Conservation (phyloP, 1,140 invertebrate genomes). For the Tenebrio molitor region DNA sequence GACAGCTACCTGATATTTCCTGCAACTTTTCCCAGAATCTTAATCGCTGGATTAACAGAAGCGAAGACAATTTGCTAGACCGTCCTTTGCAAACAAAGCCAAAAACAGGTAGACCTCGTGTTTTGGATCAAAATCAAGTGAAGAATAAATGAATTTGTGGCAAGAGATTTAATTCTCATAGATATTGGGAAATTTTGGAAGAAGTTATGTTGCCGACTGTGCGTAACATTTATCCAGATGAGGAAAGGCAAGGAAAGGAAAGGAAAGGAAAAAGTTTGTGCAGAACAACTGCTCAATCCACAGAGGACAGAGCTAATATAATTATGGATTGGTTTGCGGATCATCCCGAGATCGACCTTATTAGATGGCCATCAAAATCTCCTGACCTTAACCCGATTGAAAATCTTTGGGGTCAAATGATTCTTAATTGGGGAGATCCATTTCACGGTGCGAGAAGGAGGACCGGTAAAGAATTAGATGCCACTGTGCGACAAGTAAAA, state of each 20-base stretch:
- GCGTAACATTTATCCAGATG: background rate
- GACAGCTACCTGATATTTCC: no score
- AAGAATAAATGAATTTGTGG: background rate
- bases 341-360: no score
- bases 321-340: background rate
- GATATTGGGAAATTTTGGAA: background rate
- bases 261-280: no score
- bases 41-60: slow-evolving; percentile 1
- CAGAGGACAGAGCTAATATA: slow-evolving; percentile 6
- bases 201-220: slow-evolving; percentile 8
- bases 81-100: background rate
- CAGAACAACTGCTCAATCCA: slow-evolving; percentile 11
- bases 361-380: slow-evolving; percentile 37
- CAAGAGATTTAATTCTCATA: slow-evolving; percentile 8
- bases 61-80: no score
- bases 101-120: background rate
- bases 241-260: background rate
- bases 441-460: no score
- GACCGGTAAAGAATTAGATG: no score
- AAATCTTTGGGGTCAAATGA: slow-evolving; percentile 49
- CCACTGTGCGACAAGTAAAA: no score
- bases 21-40: no score
- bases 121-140: background rate
- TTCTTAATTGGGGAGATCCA: slow-evolving; percentile 41
- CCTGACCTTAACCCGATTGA: slow-evolving; percentile 49